phyloP scores from a whole-genome alignment of 2,797 vertebrate species.

The Halcyon leucocephala region DNA sequence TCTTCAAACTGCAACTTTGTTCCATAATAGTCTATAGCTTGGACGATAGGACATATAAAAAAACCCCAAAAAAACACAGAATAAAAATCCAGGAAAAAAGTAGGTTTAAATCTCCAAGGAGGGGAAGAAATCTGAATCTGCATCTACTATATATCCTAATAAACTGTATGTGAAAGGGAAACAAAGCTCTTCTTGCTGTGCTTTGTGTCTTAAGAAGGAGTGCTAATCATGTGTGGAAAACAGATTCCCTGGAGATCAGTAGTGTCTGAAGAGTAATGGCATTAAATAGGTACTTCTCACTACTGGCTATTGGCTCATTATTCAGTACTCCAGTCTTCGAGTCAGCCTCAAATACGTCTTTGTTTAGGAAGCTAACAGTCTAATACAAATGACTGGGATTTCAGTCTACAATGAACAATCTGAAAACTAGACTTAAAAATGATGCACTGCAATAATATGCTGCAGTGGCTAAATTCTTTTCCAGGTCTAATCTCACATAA shows the following conservation, averaged over 20 bases:
- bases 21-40: neutral
- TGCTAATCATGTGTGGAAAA: neutral
- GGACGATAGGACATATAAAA: neutral
- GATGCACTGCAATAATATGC: neutral
- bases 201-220: neutral
- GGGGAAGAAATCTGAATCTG: neutral
- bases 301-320: neutral
- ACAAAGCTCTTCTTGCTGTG: neutral
- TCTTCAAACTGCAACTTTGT: neutral
- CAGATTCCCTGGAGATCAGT: neutral
- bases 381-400: neutral
- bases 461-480: neutral
- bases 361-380: neutral
- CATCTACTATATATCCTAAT: neutral
- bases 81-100: neutral
- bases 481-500: neutral
- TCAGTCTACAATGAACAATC: neutral
- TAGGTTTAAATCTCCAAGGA: neutral
- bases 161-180: neutral
- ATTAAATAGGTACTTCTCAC: neutral
- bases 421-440: neutral
- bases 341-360: neutral
- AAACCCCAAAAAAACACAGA: neutral
- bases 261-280: neutral
- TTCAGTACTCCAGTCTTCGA: neutral